Evolutionary conservation across 2,113 vertebrate species (phyloP).

Genomic region (Sula dactylatra): DNA sequence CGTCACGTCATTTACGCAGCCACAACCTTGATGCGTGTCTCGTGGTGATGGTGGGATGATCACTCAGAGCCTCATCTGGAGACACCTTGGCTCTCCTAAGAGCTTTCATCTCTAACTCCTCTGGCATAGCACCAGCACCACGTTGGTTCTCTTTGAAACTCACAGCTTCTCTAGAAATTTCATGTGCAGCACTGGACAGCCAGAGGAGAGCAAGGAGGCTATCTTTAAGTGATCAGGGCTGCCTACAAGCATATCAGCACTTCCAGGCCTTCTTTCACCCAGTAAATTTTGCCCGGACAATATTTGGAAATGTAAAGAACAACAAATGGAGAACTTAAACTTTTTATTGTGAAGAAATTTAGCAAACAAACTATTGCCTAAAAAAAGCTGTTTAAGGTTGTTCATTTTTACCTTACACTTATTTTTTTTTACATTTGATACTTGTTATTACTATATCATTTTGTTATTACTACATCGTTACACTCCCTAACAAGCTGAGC

Average conservation of each 20-base stretch:
- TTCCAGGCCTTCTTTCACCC: not conserved
- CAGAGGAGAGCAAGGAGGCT: not conserved
- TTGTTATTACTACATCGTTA: not conserved
- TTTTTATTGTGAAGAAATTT: not conserved
- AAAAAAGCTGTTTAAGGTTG: not conserved
- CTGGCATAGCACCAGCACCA: not conserved
- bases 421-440: not conserved
- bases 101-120: not conserved
- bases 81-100: not conserved
- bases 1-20: not conserved
- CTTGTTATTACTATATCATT: not conserved
- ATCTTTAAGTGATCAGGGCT: not conserved
- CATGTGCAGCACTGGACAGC: not conserved
- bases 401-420: not conserved
- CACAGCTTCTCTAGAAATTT: not conserved
- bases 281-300: not conserved
- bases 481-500: not conserved
- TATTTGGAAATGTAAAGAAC: not conserved
- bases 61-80: not conserved
- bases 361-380: not conserved
- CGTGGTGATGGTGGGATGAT: not conserved
- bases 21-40: not conserved
- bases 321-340: not conserved
- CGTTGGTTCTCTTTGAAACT: not conserved
- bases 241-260: rapidly evolving